Percentiles rank a stretch among this genome's conserved stretches.
phyloP scores from a whole-genome alignment of 2,888 invertebrate species.

The Acronicta aceris region DNA sequence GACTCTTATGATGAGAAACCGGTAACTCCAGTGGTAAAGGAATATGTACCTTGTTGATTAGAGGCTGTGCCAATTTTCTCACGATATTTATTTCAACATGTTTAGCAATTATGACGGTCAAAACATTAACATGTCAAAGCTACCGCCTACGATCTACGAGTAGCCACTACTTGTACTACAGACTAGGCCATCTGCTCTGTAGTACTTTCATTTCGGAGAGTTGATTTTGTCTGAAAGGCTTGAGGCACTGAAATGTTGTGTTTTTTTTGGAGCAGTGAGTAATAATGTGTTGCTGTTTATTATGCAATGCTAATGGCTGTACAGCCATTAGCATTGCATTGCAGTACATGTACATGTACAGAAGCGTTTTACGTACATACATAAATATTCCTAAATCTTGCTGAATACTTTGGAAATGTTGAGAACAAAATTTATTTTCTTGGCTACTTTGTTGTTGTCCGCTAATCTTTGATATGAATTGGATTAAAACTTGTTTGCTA shows the following conservation, averaged over 20 bases:
- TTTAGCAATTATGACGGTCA: not conserved
- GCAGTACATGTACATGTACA: not conserved
- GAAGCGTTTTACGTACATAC: conserved; percentile 10
- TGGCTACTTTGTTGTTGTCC: conserved; percentile 8
- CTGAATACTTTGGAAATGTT: conserved; percentile 20
- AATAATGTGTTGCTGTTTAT: conserved; percentile 5
- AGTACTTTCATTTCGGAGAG: conserved; percentile 2
- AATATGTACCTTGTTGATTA: not conserved
- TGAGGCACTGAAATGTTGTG: not conserved
- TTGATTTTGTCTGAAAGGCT: not conserved
- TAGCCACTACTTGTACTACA: not conserved
- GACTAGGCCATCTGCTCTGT: not conserved
- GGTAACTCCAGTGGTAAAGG: too few species aligned
- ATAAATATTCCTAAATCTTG: conserved; percentile 19
- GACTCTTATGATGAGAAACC: too few species aligned
- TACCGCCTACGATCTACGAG: not conserved
- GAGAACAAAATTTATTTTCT: conserved; percentile 16
- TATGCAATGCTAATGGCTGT: too few species aligned
- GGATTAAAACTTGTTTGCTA: conserved; percentile 22
- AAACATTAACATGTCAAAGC: not conserved
- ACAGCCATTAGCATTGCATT: too few species aligned
- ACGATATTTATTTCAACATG: not conserved
- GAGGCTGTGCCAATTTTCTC: not conserved
- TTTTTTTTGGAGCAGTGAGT: not conserved
- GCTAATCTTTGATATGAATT: conserved; percentile 30